Evolutionary conservation across 2,797 vertebrate genomes (phyloP).

Genomic region (Hippoglossus hippoglossus): DNA sequence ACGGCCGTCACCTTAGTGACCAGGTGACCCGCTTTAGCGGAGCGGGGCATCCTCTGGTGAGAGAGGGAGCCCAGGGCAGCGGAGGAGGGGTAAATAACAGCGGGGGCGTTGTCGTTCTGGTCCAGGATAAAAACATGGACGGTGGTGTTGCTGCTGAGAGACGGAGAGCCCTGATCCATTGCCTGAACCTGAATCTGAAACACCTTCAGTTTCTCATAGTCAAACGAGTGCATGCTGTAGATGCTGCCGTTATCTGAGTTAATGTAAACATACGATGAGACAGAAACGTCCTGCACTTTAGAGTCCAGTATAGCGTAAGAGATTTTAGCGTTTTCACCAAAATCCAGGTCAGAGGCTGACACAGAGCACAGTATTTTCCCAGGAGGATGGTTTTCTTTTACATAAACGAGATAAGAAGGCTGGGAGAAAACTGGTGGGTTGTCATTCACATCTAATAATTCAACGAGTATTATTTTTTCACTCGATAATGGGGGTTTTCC

Average conservation of each 20-base stretch:
- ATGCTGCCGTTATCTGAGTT: slow-evolving; percentile 88
- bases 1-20: slow-evolving; percentile 85
- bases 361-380: slow-evolving; percentile 84
- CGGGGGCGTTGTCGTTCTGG: slow-evolving; percentile 81
- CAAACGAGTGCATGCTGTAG: slow-evolving; percentile 84
- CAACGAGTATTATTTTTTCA: slow-evolving; percentile 76
- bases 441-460: slow-evolving; percentile 86
- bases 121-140: slow-evolving; percentile 82
- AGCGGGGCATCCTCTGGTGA: slow-evolving; percentile 75
- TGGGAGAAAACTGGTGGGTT: slow-evolving; percentile 85
- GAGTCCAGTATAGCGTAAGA: slow-evolving; percentile 84
- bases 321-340: slow-evolving; percentile 80
- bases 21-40: slow-evolving; percentile 77
- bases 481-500: slow-evolving; percentile 78
- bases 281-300: slow-evolving; percentile 79
- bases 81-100: slow-evolving; percentile 81
- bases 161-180: slow-evolving; percentile 78
- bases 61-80: slow-evolving; percentile 71
- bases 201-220: slow-evolving; percentile 82
- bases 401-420: slow-evolving; percentile 78
- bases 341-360: slow-evolving; percentile 82
- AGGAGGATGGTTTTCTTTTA: slow-evolving; percentile 84
- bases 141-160: slow-evolving; percentile 76
- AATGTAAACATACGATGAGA: slow-evolving; percentile 87
- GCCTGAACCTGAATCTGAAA: slow-evolving; percentile 80